A percentile compares a stretch with the other conserved stretches of the same genome.
Conservation (phyloP, 2,888 invertebrate genomes). For the Agriopis marginaria region DNA sequence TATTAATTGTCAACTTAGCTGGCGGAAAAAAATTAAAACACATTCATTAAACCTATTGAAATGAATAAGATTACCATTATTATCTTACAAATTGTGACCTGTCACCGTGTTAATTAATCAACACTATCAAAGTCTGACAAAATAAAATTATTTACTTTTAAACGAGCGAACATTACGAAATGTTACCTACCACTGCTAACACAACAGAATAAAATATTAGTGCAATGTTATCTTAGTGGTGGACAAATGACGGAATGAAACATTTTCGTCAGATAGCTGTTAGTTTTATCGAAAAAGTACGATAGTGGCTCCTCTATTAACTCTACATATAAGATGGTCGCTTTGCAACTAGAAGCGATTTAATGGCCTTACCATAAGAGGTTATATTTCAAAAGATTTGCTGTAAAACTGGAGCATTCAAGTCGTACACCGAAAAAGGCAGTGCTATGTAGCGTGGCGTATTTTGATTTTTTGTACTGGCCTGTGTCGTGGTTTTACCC, state of each 20-base stretch:
- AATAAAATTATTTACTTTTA: too few relatives aligned
- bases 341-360: constrained; percentile 35
- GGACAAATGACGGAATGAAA: neutral
- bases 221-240: neutral
- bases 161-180: constrained; percentile 31
- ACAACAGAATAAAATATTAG: too few relatives aligned
- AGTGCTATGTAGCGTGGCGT: constrained; percentile 1
- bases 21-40: neutral
- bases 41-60: constrained; percentile 8
- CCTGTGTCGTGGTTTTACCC: neutral
- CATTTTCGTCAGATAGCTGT: neutral
- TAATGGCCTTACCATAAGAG: constrained; percentile 43
- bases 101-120: neutral
- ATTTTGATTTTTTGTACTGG: constrained; percentile 9
- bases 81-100: constrained; percentile 2
- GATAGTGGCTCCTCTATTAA: neutral
- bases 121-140: neutral
- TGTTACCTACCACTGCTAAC: neutral
- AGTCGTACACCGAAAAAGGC: constrained; percentile 25
- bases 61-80: constrained; percentile 10
- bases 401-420: constrained; percentile 47
- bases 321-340: neutral
- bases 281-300: neutral
- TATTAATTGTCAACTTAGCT: neutral
- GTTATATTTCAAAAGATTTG: constrained; percentile 47